Percentiles rank a stretch among this genome's conserved stretches.
Evolutionary conservation across 1,140 invertebrate species (phyloP).

Genomic region (Apis mellifera): Amel_HAv3.1 CM009942.2:5128501-5129000

Average conservation of each 20-base stretch:
- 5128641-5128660: too few relatives aligned
- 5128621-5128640: too few relatives aligned
- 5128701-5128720: constrained; percentile 21
- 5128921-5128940: constrained; percentile 29
- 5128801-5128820: constrained; percentile 52
- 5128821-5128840: constrained; percentile 63
- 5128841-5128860: constrained; percentile 65
- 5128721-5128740: constrained; percentile 55
- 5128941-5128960: constrained; percentile 55
- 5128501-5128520: too few relatives aligned
- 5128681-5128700: constrained; percentile 31
- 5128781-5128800: background rate
- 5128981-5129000: constrained; percentile 46
- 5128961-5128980: constrained; percentile 51
- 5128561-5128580: too few relatives aligned
- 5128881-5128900: constrained; percentile 51
- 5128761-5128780: constrained; percentile 13
- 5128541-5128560: too few relatives aligned
- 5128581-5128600: too few relatives aligned
- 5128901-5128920: constrained; percentile 38
- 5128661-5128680: background rate
- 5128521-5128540: too few relatives aligned
- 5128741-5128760: constrained; percentile 60
- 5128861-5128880: constrained; percentile 67
- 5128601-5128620: too few relatives aligned